These are phyloP conservation scores for Mongoloraphidia duomilia DNA, from an alignment of 2,888 invertebrate species.

Conservation along the genomic window DNA sequence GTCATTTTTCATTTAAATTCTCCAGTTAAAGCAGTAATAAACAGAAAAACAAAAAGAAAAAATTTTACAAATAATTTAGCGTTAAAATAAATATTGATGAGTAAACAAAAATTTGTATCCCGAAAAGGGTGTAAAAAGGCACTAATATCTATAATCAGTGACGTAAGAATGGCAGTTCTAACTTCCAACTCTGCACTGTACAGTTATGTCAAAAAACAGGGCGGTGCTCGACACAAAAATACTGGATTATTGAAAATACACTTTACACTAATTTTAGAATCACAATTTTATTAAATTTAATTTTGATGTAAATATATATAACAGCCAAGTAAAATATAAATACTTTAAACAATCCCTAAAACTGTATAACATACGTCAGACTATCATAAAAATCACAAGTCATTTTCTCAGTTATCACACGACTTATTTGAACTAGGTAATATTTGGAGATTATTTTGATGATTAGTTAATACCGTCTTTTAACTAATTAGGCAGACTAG, in stretches of 20 bases:
- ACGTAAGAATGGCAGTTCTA: constrained; percentile 5
- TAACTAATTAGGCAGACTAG: background rate
- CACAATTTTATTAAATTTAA: background rate
- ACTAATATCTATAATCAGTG: constrained; percentile 2
- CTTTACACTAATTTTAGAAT: background rate
- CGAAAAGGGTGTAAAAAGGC: no score
- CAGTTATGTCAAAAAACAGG: constrained; percentile 3
- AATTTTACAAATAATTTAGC: no score
- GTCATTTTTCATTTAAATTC: no score
- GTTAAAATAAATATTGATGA: no score
- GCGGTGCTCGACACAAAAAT: constrained; percentile 3
- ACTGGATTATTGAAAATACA: background rate
- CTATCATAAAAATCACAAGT: constrained; percentile 5
- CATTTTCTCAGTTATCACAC: constrained; percentile 4
- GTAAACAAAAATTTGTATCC: no score
- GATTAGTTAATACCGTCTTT: background rate
- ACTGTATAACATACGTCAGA: background rate
- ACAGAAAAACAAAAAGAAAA: no score
- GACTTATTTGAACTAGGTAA: background rate
- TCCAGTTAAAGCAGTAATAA: no score
- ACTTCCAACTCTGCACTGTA: constrained; percentile 6
- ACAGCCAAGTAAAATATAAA: background rate
- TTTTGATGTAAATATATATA: background rate
- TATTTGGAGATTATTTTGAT: background rate
- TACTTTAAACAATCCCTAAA: background rate